Base-by-base conservation (phyloP, 37 sponge, comb jelly and placozoan genomes). In the Aplysina aerophoba region DNA sequence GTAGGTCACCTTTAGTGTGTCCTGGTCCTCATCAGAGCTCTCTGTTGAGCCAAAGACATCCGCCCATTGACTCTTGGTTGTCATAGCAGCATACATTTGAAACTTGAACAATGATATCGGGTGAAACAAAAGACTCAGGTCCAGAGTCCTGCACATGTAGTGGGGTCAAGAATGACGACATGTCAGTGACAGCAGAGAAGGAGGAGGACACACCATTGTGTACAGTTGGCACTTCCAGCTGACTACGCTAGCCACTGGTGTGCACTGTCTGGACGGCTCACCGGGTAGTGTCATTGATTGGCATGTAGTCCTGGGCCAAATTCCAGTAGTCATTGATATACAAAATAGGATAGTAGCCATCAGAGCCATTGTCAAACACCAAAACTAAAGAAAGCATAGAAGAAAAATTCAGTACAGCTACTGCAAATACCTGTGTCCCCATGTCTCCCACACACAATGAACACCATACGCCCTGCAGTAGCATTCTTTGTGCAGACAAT, bases 311-410 rank as follows among this genome's bases (percentile, higher is more conserved):
- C 74, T 88, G 86, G 31, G 87, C 89, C 55, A 98, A 88, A 57
- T 98, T 97, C 99, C 99, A 98, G 85, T 95, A 98, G 75, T 94
- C 93, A 84, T 96, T 97, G 71, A 96, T 54, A 83, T 93, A 97
- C 24, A 98, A 57, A 28, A 98, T 81, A 0, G 99, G 99, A 39
- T 84, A 92, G 59, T 98, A 98, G 58, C 88, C 91, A 64, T 89
- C 86, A 40, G 84, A 69, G 53, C 54, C 22, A 27, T 73, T 55
- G 53, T 96, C 97, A 83, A 98, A 94, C 72, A 94, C 81, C 14
- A 97, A 61, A 72, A 55, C 97, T 94, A 84, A 8, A 79, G 65
- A 5, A 41, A 4, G 57, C 50, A 44, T 3, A 8, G 50, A 3
- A 44, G 50, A 44, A 3, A 44, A n/a, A n/a, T 3, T 44, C 50